A percentile compares a stretch with the other conserved stretches of the same genome.
These are phyloP conservation scores for Cotesia vestalis DNA, from an alignment of 1,140 invertebrate genomes.

Conservation along the genomic window DNA sequence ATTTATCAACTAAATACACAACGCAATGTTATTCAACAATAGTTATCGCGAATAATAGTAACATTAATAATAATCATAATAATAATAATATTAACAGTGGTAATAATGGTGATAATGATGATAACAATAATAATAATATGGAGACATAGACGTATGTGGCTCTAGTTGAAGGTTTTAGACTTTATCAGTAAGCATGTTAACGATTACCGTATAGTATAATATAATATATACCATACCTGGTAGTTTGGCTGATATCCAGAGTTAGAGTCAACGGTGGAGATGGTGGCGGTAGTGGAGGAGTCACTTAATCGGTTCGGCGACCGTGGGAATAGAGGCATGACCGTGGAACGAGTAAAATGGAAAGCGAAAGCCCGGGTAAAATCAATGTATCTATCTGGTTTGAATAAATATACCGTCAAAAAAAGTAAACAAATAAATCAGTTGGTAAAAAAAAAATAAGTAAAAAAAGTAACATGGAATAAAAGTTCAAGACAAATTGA, in stretches of 20 bases:
- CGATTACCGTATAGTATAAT: slow-evolving; percentile 6
- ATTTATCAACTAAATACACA: no score
- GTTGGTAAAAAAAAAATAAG: no score
- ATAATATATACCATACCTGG: neutral
- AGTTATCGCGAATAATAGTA: no score
- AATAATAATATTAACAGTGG: no score
- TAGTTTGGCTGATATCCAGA: neutral
- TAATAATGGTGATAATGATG: neutral
- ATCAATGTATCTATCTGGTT: neutral
- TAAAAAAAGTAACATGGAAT: neutral
- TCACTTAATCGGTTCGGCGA: slow-evolving; percentile 20
- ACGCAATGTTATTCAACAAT: no score
- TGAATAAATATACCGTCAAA: no score
- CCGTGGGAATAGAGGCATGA: slow-evolving; percentile 26
- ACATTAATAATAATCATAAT: no score
- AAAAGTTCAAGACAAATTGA: neutral
- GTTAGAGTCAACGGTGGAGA: neutral
- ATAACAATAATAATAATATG: neutral
- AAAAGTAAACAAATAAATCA: no score
- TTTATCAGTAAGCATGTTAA: slow-evolving; percentile 11
- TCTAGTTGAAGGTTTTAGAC: slow-evolving; percentile 14
- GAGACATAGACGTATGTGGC: neutral
- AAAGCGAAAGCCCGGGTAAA: neutral
- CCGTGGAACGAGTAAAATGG: slow-evolving; percentile 13
- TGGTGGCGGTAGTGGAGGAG: slow-evolving; percentile 4